Conservation (phyloP, 2,797 vertebrate genomes). For the Scleropages formosus region DNA sequence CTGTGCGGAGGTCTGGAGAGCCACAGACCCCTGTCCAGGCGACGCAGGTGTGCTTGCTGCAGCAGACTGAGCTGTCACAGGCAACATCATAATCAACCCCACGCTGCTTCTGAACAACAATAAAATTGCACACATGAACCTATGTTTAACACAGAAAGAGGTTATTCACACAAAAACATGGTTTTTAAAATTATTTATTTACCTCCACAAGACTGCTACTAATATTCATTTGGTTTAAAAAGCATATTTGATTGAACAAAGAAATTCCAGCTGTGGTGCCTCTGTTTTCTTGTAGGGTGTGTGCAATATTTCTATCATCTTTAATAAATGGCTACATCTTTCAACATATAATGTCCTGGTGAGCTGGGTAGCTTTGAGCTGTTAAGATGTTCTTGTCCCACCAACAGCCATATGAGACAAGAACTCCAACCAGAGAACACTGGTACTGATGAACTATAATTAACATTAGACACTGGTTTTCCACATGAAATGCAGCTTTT, state of each 20-base stretch:
- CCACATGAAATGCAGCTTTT: too few relatives aligned
- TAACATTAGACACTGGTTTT: not conserved
- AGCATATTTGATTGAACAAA: conserved; percentile 43
- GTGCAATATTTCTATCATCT: conserved; percentile 62
- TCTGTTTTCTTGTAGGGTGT: conserved; percentile 39
- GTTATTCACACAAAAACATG: conserved; percentile 45
- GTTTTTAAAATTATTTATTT: conserved; percentile 33
- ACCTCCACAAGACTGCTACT: too few relatives aligned
- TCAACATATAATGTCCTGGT: conserved; percentile 45
- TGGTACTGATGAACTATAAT: not conserved
- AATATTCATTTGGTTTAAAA: conserved; percentile 35
- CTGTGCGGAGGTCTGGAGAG: conserved; percentile 16
- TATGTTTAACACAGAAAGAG: conserved; percentile 24
- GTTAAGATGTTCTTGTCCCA: conserved; percentile 23
- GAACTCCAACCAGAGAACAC: not conserved
- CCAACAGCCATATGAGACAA: not conserved
- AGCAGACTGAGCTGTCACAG: conserved; percentile 15
- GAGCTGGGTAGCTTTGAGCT: conserved; percentile 19
- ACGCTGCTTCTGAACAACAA: conserved; percentile 34
- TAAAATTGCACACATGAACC: conserved; percentile 32
- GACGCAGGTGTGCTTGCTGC: conserved; percentile 31
- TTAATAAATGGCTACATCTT: conserved; percentile 64
- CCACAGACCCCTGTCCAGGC: conserved; percentile 21
- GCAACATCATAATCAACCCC: conserved; percentile 28
- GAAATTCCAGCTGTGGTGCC: conserved; percentile 62